phyloP scores from a whole-genome alignment of 2,113 vertebrate genomes.

The Henicopernis longicauda region DNA sequence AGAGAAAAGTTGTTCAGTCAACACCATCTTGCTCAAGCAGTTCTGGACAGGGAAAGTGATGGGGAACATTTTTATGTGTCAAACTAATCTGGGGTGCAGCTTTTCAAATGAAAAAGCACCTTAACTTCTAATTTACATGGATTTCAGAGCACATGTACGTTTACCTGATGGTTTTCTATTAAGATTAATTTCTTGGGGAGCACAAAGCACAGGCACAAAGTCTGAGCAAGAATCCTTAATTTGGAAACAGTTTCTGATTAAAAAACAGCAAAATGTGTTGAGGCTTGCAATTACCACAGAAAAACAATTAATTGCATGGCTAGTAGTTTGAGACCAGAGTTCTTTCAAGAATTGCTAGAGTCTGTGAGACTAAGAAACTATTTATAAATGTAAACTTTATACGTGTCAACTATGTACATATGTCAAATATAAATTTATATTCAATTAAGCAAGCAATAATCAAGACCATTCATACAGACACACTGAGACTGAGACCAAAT shows the following conservation, averaged over 20 bases:
- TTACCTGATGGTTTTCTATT: background rate
- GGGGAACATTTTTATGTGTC: background rate
- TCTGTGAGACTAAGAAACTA: background rate
- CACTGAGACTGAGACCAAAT: background rate
- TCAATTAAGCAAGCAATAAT: background rate
- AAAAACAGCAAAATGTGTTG: constrained; percentile 12
- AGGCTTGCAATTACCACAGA: constrained; percentile 1
- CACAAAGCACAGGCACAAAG: background rate
- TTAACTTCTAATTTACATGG: background rate
- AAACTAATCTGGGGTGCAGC: background rate
- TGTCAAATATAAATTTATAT: background rate
- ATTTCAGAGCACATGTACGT: background rate
- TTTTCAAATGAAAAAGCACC: background rate
- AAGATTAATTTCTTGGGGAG: background rate
- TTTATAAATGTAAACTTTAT: background rate
- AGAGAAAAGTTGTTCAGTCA: background rate
- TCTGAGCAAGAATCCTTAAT: background rate
- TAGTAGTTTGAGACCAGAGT: constrained; percentile 14
- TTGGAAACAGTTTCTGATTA: constrained; percentile 11
- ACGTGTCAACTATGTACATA: background rate
- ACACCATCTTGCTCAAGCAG: background rate
- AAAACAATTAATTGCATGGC: constrained; percentile 55
- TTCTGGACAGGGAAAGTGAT: background rate
- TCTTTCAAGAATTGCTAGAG: constrained; percentile 16
- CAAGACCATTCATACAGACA: background rate